Evolutionary conservation across 2,797 vertebrate genomes (phyloP).

Genomic region (Tiaroga cobitis): DNA sequence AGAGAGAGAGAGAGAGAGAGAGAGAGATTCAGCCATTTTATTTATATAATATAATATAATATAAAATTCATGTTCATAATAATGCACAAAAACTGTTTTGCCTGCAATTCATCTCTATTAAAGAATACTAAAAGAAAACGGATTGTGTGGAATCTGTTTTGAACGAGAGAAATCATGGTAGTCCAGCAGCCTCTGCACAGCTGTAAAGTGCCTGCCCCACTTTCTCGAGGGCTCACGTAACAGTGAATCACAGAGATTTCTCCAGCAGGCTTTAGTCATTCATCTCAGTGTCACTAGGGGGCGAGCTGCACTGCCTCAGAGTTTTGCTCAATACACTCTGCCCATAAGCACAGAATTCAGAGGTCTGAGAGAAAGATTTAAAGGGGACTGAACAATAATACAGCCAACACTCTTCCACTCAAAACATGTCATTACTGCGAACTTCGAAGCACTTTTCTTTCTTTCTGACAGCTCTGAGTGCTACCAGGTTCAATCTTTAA

Average conservation of each 20-base stretch:
- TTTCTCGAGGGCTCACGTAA: neutral
- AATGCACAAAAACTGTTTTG: neutral
- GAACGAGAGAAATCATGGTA: neutral
- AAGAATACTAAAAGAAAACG: neutral
- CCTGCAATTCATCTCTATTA: slow-evolving; percentile 1
- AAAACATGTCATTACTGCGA: slow-evolving; percentile 50
- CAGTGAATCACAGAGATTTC: slow-evolving; percentile 32
- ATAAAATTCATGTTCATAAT: neutral
- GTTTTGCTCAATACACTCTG: slow-evolving; percentile 21
- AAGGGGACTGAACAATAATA: slow-evolving; percentile 60
- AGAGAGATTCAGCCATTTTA: neutral
- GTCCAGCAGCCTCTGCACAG: neutral
- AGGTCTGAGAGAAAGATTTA: slow-evolving; percentile 50
- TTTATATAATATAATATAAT: neutral
- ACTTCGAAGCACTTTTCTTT: slow-evolving; percentile 49
- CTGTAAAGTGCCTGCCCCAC: neutral
- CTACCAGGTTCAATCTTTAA: slow-evolving; percentile 46
- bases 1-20: too few species aligned
- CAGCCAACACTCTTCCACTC: slow-evolving; percentile 57
- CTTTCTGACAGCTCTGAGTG: slow-evolving; percentile 23
- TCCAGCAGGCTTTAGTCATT: slow-evolving; percentile 19
- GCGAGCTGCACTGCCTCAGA: slow-evolving; percentile 63
- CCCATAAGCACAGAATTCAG: neutral
- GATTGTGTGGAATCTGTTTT: neutral
- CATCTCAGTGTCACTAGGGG: slow-evolving; percentile 63